Percentiles rank a stretch among this genome's conserved stretches.
Evolutionary conservation across 92 coral and sea anemone genomes (phyloP).

Genomic region (Porites rus): DNA sequence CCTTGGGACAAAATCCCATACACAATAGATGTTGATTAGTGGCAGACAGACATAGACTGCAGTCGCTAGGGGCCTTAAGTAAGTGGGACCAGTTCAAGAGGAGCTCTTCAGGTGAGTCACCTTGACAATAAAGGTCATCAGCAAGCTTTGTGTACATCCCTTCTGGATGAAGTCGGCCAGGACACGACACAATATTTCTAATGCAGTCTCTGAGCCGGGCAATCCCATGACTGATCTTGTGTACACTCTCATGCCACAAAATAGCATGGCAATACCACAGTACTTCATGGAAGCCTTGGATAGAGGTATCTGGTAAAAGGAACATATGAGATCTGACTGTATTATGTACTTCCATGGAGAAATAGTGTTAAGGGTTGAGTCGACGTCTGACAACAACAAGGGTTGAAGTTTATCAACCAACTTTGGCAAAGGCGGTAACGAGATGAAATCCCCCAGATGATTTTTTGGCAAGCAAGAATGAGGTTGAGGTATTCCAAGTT

Average conservation of each 20-base stretch:
- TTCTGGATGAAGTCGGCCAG: constrained; percentile 20
- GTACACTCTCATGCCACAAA: constrained; percentile 36
- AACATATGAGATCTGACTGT: not conserved
- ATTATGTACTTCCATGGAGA: not conserved
- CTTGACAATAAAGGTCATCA: constrained; percentile 53
- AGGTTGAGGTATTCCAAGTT: not conserved
- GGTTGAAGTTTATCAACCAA: constrained; percentile 1
- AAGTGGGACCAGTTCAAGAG: constrained; percentile 31
- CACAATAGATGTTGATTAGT: constrained; percentile 36
- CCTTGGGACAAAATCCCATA: constrained; percentile 52
- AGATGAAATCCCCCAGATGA: not conserved
- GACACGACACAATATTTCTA: not conserved
- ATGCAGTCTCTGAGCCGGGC: constrained; percentile 7
- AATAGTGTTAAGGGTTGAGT: not conserved
- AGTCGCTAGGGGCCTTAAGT: constrained; percentile 21
- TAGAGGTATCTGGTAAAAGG: constrained; percentile 27
- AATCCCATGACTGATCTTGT: constrained; percentile 48
- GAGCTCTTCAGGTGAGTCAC: constrained; percentile 21
- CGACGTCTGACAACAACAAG: not conserved
- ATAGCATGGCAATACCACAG: constrained; percentile 30
- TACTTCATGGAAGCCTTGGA: constrained; percentile 38
- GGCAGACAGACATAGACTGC: constrained; percentile 15
- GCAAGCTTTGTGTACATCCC: constrained; percentile 55
- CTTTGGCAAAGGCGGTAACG: not conserved
- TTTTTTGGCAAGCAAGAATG: not conserved